A percentile compares a stretch with the other conserved stretches of the same genome.
Evolutionary conservation across 1,140 invertebrate genomes (phyloP).

Genomic region (Drosophila mayri): DNA sequence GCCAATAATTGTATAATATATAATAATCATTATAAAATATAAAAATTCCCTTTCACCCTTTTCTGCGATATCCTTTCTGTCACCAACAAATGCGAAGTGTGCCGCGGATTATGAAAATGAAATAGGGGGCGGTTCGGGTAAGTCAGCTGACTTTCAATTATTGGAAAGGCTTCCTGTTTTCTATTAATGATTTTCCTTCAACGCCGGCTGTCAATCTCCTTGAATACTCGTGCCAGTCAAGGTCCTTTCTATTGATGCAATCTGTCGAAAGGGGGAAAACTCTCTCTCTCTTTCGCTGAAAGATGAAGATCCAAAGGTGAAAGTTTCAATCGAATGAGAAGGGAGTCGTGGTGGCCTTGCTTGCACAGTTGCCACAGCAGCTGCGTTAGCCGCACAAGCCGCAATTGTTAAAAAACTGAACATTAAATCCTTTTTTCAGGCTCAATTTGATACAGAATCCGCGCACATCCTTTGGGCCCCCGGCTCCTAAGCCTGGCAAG

Average conservation of each 20-base stretch:
- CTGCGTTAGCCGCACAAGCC: constrained; percentile 49
- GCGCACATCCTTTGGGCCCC: constrained; percentile 35
- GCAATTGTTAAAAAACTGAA: constrained; percentile 63
- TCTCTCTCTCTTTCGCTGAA: constrained; percentile 16
- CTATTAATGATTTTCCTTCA: constrained; percentile 11
- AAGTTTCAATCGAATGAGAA: constrained; percentile 61
- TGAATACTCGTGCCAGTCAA: constrained; percentile 59
- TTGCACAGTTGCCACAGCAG: constrained; percentile 51
- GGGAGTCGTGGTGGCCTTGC: constrained; percentile 19
- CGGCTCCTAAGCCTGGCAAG: constrained; percentile 57
- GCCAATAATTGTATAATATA: too few relatives aligned
- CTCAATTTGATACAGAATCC: constrained; percentile 61
- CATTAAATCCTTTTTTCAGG: constrained; percentile 69
- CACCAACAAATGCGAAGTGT: constrained; percentile 28
- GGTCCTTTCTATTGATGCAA: constrained; percentile 29
- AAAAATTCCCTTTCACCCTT: not conserved
- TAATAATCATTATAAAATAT: not conserved
- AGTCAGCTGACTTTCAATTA: constrained; percentile 61
- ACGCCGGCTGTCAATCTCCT: constrained; percentile 37
- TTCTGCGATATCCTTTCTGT: not conserved
- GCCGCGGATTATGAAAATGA: constrained; percentile 57
- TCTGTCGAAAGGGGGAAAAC: constrained; percentile 13
- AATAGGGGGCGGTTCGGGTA: constrained; percentile 23
- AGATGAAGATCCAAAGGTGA: constrained; percentile 58
- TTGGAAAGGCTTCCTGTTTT: constrained; percentile 46